phyloP scores from a whole-genome alignment of 2,888 invertebrate species.

The Callyntrura guangdongensis region DNA sequence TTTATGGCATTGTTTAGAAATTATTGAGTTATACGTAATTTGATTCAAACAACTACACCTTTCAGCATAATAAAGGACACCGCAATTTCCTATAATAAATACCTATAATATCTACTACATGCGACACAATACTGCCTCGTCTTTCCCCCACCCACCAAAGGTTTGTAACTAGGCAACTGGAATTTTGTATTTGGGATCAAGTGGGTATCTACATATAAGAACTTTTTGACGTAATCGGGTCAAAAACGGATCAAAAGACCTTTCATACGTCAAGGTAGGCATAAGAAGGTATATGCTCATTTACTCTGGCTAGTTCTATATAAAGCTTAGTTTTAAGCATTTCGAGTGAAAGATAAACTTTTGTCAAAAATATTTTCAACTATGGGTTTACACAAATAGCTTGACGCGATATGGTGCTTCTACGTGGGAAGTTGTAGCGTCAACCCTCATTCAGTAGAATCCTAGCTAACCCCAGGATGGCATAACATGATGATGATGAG shows the following conservation, averaged over 20 bases:
- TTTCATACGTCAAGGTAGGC: conserved; percentile 22
- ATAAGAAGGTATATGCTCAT: neutral
- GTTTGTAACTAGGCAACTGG: too few species aligned
- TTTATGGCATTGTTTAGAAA: conserved; percentile 3
- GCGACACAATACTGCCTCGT: neutral
- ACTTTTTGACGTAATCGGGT: conserved; percentile 27
- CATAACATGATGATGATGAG: too few species aligned
- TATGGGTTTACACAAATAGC: too few species aligned
- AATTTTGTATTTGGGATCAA: neutral
- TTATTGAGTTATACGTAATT: neutral
- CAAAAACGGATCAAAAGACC: conserved; percentile 37
- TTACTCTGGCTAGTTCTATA: neutral
- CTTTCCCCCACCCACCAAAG: neutral
- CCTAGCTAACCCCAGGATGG: too few species aligned
- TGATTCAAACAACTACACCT: neutral
- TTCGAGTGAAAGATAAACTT: neutral
- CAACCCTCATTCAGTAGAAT: too few species aligned
- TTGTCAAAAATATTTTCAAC: too few species aligned
- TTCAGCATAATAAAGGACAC: neutral
- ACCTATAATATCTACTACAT: neutral
- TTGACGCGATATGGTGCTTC: too few species aligned
- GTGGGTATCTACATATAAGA: neutral
- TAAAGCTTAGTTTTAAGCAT: neutral
- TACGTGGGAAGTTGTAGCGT: too few species aligned
- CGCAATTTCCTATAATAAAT: neutral